Conservation (phyloP, 2,888 invertebrate genomes). For the Ellobium chinense region DNA sequence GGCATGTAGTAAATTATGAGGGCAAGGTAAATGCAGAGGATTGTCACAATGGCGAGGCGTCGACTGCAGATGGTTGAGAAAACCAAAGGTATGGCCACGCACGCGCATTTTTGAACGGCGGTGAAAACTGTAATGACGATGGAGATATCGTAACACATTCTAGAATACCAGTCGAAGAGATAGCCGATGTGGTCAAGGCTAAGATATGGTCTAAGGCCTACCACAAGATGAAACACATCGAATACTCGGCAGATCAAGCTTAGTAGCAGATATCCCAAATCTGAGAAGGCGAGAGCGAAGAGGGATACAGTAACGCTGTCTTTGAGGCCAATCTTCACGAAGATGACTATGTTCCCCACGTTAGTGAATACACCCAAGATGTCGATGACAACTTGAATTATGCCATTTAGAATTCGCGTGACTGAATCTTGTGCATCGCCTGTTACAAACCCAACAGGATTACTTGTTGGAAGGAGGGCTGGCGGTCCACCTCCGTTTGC, state of each 20-base stretch:
- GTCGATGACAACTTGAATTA: background rate
- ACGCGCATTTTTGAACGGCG: constrained; percentile 14
- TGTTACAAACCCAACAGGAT: background rate
- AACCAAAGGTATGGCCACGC: background rate
- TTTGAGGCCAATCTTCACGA: constrained; percentile 6
- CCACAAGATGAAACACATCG: background rate
- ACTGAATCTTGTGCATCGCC: background rate
- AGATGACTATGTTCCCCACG: constrained; percentile 1
- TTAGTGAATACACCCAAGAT: background rate
- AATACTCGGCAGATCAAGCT: background rate
- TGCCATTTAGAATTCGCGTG: background rate
- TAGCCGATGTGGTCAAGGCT: background rate
- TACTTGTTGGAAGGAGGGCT: too few relatives aligned
- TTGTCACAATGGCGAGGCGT: background rate
- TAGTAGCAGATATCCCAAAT: constrained; percentile 12
- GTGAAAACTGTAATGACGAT: background rate
- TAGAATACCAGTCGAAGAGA: background rate
- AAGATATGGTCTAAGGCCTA: constrained; percentile 2
- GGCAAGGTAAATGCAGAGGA: background rate
- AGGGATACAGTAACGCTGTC: background rate
- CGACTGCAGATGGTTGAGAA: constrained; percentile 4
- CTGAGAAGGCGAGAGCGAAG: background rate
- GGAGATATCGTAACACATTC: background rate
- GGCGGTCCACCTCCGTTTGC: too few relatives aligned
- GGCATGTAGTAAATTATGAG: background rate